Evolutionary conservation across 2,888 invertebrate genomes (phyloP).

Genomic region (Pristionchus japonicus): DNA sequence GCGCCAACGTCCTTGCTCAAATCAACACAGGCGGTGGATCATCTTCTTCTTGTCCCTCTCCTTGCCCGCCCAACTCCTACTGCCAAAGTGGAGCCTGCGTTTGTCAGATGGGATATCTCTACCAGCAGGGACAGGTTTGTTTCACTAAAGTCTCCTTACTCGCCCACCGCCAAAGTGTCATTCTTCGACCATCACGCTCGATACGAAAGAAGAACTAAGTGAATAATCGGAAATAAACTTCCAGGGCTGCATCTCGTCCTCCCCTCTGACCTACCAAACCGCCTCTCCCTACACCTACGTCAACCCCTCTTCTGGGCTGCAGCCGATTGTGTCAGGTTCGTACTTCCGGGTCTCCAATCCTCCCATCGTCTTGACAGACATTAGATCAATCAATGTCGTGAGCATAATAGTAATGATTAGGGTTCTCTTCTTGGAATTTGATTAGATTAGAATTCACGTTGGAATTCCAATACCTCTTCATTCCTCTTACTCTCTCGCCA

Average conservation of each 20-base stretch:
- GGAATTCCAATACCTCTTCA: too few species aligned
- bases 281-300: background rate
- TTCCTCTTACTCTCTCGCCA: too few species aligned
- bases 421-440: too few species aligned
- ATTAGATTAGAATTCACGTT: too few species aligned
- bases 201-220: too few species aligned
- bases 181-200: too few species aligned
- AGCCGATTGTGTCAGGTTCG: slow-evolving; percentile 7
- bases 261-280: background rate
- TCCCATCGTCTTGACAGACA: too few species aligned
- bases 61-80: slow-evolving; percentile 47
- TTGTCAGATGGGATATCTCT: slow-evolving; percentile 47
- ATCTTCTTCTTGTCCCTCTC: slow-evolving; percentile 8
- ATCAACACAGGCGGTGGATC: background rate
- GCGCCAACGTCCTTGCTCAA: slow-evolving; percentile 56
- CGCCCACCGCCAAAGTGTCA: too few species aligned
- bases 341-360: too few species aligned
- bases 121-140: slow-evolving; percentile 45
- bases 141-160: too few species aligned
- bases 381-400: too few species aligned
- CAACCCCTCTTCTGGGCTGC: background rate
- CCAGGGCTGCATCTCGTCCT: slow-evolving; percentile 48
- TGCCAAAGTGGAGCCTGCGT: slow-evolving; percentile 49
- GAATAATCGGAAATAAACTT: background rate
- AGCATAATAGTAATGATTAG: too few species aligned